Evolutionary conservation across 2,113 vertebrate genomes (phyloP), one percentile per base, ranked within the genome.

Genomic region (Nothobranchius kuhntae): DNA sequence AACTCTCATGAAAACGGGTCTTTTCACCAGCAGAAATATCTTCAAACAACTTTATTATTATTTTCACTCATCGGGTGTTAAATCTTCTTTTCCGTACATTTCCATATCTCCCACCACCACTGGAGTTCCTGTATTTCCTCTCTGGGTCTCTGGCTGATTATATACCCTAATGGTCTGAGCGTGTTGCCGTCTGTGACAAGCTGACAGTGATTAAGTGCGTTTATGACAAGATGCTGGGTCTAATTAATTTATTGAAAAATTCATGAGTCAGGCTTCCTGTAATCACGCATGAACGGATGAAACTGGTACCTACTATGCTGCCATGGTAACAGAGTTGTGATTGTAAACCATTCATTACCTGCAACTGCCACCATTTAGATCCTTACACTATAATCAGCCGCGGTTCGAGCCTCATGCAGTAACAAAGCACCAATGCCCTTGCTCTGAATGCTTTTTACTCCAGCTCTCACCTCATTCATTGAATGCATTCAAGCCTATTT

Each of bases 221-320:
- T 82, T 75, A 66, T 72, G 79, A 78, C 73, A 80, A 73, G 62
- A 59, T 75, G 53, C 48, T 52, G 73, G 53, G 57, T 64, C 69
- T 88, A 88, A 90, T 89, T 86, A 84, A 87, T 85, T 88, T 84
- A 85, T 71, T 89, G 72, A 85, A 80, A 85, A 82, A 89, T 90
- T 89, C 77, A 85, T 79, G 80, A 75, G 64, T 78, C 66, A 53
- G 47, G 78, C 82, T 88, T 85, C 75, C 76, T 82, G 77, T 87
- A 77, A 79, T 87, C 69, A 71, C 35, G 15, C 77, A 69, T 74
- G 53, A 64, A 70, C 58, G 71, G 57, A 57, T 76, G 60, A 75
- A 82, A 56, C 73, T 21, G 38, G 61, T 69, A 45, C 75, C 83
- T 61, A 46, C 56, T 36, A 59, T 7, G 80, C 81, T 84, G 67